A percentile compares a stretch with the other conserved stretches of the same genome.
phyloP scores from a whole-genome alignment of 2,797 vertebrate species.

The Huso huso region DNA sequence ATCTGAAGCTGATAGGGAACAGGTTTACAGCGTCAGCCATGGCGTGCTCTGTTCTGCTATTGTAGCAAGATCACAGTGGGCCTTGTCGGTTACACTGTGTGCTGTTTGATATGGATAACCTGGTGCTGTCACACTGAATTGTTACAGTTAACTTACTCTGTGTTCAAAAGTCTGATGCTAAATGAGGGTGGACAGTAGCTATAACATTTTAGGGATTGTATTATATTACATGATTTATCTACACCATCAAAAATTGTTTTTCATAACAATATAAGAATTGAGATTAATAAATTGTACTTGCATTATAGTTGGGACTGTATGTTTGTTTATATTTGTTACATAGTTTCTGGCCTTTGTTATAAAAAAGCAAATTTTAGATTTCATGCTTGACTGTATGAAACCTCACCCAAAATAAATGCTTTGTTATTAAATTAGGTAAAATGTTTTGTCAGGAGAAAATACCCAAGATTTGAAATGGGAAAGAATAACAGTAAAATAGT shows the following conservation, averaged over 20 bases:
- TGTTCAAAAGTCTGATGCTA: background rate
- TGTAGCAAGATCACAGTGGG: background rate
- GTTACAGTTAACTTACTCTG: background rate
- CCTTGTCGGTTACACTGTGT: background rate
- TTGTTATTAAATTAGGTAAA: constrained; percentile 6
- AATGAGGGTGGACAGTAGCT: too few relatives aligned
- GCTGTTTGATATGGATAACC: background rate
- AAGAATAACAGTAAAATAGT: too few relatives aligned
- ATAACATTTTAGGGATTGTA: too few relatives aligned
- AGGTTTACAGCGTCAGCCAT: background rate
- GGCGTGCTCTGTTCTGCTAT: background rate
- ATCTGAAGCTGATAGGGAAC: constrained; percentile 1
- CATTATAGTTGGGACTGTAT: constrained; percentile 7
- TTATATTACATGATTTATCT: too few relatives aligned
- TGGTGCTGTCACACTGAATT: background rate
- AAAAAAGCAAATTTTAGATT: constrained; percentile 13
- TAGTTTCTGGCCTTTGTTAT: constrained; percentile 24
- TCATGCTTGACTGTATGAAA: background rate
- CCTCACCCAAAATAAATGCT: background rate
- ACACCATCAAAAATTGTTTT: too few relatives aligned
- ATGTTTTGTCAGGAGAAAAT: background rate
- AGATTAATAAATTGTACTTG: constrained; percentile 3
- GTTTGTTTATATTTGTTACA: constrained; percentile 24
- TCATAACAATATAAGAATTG: constrained; percentile 22
- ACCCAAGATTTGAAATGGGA: too few relatives aligned